A percentile compares a stretch with the other conserved stretches of the same genome.
phyloP scores from a whole-genome alignment of 92 coral and sea anemone genomes.

The Galaxea fascicularis region DNA sequence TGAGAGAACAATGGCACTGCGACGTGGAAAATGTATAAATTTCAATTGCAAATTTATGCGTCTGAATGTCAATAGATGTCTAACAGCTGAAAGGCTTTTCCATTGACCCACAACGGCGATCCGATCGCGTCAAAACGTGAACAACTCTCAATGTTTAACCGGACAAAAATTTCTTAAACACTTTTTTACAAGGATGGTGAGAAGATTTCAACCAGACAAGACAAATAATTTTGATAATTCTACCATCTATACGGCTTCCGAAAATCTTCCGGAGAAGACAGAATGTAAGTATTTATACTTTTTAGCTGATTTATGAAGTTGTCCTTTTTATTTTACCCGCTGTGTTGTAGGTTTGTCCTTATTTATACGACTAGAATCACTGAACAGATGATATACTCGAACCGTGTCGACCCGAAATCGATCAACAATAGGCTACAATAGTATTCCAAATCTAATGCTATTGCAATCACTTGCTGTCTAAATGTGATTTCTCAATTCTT shows the following conservation, averaged over 20 bases:
- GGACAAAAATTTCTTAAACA: neutral
- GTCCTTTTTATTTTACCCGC: neutral
- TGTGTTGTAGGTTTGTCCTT: neutral
- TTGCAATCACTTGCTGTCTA: neutral
- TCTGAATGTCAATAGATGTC: conserved; percentile 24
- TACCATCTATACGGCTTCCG: neutral
- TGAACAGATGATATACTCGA: neutral
- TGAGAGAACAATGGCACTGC: conserved; percentile 27
- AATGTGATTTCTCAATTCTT: neutral
- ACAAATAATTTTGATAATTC: conserved; percentile 9
- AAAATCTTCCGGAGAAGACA: neutral
- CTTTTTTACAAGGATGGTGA: conserved; percentile 30
- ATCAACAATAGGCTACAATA: too few species aligned
- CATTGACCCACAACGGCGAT: neutral
- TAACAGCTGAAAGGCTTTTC: conserved; percentile 29
- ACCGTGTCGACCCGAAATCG: neutral
- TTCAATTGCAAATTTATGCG: conserved; percentile 60
- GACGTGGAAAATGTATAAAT: conserved; percentile 33
- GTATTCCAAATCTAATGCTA: neutral
- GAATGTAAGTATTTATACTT: conserved; percentile 36
- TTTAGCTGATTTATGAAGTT: neutral
- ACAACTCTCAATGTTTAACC: neutral
- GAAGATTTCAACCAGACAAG: neutral
- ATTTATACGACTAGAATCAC: too few species aligned
- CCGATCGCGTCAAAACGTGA: conserved; percentile 39